Percentiles rank a stretch among this genome's conserved stretches.
Evolutionary conservation across 2,888 invertebrate species (phyloP).

Genomic region (Eudasyphora cyanicolor): DNA sequence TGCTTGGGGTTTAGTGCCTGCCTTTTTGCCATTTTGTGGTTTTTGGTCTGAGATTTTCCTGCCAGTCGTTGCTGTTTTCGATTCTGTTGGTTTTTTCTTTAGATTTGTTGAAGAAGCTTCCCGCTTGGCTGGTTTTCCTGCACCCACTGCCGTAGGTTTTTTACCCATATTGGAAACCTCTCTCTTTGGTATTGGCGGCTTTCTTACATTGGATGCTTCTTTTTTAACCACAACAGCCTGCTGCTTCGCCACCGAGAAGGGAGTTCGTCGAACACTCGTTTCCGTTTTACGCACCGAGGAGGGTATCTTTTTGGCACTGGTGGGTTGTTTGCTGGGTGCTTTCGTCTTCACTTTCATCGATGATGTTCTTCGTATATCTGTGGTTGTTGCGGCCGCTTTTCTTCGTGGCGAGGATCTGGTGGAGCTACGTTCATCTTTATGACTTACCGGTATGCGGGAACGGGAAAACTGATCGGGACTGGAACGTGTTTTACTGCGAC

Average conservation of each 20-base stretch:
- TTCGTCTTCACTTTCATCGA: slow-evolving; percentile 52
- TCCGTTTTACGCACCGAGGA: slow-evolving; percentile 67
- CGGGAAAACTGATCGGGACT: slow-evolving; percentile 67
- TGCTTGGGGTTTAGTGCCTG: not conserved
- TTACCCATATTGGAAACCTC: slow-evolving; percentile 66
- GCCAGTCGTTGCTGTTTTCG: slow-evolving; percentile 39
- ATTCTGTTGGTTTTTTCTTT: slow-evolving; percentile 49
- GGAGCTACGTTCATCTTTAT: slow-evolving; percentile 58
- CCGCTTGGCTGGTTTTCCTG: slow-evolving; percentile 51
- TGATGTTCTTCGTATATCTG: slow-evolving; percentile 43
- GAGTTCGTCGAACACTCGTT: slow-evolving; percentile 67
- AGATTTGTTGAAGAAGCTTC: slow-evolving; percentile 58
- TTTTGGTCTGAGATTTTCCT: slow-evolving; percentile 22
- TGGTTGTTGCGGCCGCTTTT: slow-evolving; percentile 28
- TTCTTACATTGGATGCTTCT: slow-evolving; percentile 41
- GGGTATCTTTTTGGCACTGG: slow-evolving; percentile 78
- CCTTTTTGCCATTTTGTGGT: slow-evolving; percentile 5
- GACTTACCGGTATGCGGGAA: slow-evolving; percentile 74
- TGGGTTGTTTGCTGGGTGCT: slow-evolving; percentile 69
- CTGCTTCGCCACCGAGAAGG: slow-evolving; percentile 68
- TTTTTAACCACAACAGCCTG: slow-evolving; percentile 25
- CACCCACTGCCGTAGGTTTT: slow-evolving; percentile 37
- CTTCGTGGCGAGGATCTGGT: slow-evolving; percentile 63
- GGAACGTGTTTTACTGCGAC: slow-evolving; percentile 50
- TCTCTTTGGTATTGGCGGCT: slow-evolving; percentile 64